Evolutionary conservation across 2,888 invertebrate genomes (phyloP), one percentile per base, ranked within the genome.

Genomic region (Invenusta paracnida): DNA sequence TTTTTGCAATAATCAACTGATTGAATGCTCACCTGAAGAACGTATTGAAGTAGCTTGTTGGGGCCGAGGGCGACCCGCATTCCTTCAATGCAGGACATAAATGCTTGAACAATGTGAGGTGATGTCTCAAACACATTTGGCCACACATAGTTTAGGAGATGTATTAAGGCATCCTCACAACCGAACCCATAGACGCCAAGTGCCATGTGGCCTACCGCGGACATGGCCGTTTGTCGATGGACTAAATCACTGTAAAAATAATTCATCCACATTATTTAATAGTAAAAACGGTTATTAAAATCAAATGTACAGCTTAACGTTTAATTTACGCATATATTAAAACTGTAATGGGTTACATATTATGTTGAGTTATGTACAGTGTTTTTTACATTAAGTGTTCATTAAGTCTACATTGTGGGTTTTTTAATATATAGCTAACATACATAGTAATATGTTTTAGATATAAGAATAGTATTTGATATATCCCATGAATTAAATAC

Each of bases 81-180:
- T 17, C 98, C 99, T 91, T 99, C 99, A 1, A 98, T 96, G 0
- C 98, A 95, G 90, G 98, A 98, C 96, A 99, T 98, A 92, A 99
- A 99, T 0, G 99, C 98, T 92, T 99, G 99, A 29, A 99, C 98
- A 88, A 99, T 94, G 94, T 99, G 99, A 23, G 99, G 99, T 17
- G 98, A 98, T 0, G 98, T 98, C 93, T 99, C 99, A 90, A 99
- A 98, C 88, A 99, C 97, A 92, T 99, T 99, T 13, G 99, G 99
- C 99, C 99, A 99, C 29, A 99, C 98, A 91, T 98, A 96, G 92
- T 99, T 99, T 87, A 99, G 93, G 81, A 99, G 93, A 93, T 99
- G 99, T 73, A 96, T 94, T 1, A 99, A 93, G 0, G 99, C 98
- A 91, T 99, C 99, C 91, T 99, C 98, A 91, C 98, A 99, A 0